These are phyloP conservation scores for Colius striatus DNA, from an alignment of 2,113 vertebrate species.

Conservation along the genomic window DNA sequence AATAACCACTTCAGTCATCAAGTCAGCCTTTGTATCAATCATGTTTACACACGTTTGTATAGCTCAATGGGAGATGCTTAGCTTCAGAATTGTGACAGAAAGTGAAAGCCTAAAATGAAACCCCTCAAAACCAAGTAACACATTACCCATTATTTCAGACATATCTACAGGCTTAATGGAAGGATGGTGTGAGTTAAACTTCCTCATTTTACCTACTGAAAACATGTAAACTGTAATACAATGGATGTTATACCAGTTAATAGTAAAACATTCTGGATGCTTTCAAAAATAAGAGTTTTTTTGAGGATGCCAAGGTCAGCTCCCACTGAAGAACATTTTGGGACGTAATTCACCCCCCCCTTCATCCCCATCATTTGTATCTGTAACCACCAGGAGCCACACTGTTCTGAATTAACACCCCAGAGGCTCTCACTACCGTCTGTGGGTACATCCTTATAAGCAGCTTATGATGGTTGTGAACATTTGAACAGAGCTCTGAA, in stretches of 20 bases:
- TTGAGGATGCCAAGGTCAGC: background rate
- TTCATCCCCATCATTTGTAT: background rate
- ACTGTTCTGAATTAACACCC: background rate
- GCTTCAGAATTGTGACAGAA: background rate
- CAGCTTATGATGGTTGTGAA: background rate
- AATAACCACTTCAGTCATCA: background rate
- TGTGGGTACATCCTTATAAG: background rate
- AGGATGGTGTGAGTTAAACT: background rate
- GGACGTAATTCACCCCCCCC: background rate
- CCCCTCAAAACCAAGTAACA: background rate
- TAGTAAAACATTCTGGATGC: background rate
- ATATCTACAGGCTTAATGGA: background rate
- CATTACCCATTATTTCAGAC: background rate
- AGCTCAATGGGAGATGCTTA: background rate
- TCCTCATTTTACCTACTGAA: background rate
- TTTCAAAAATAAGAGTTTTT: background rate
- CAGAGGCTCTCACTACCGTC: background rate
- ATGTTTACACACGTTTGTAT: background rate
- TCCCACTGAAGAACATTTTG: background rate
- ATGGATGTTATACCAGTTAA: background rate
- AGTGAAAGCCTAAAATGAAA: constrained; percentile 2
- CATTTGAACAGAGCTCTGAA: background rate
- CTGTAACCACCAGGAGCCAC: background rate
- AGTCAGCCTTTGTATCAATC: background rate
- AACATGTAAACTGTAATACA: background rate